Percentiles rank a stretch among this genome's conserved stretches.
phyloP scores from a whole-genome alignment of 2,797 vertebrate genomes.

The Anableps anableps region DNA sequence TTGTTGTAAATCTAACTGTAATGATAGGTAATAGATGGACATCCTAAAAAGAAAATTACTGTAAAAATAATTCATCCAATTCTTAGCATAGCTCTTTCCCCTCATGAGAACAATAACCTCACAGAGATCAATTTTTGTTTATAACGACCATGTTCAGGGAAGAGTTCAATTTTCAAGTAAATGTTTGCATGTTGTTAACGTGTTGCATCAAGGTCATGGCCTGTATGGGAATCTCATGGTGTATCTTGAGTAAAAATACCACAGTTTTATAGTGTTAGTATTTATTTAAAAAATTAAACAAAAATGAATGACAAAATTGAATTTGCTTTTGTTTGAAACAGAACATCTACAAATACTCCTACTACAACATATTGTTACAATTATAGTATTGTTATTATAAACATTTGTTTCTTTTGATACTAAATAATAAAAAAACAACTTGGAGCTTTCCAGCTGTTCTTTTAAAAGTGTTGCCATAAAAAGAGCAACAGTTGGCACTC shows the following conservation, averaged over 20 bases:
- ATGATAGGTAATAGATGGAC: slow-evolving; percentile 62
- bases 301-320: background rate
- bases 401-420: background rate
- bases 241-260: background rate
- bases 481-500: background rate
- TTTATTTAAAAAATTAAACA: background rate
- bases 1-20: slow-evolving; percentile 57
- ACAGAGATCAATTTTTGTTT: slow-evolving; percentile 62
- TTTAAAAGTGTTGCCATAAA: background rate
- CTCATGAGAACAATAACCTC: slow-evolving; percentile 53
- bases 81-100: slow-evolving; percentile 34
- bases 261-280: background rate
- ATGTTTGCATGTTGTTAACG: slow-evolving; percentile 34
- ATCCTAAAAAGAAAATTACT: slow-evolving; percentile 59
- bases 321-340: background rate
- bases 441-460: background rate
- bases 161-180: slow-evolving; percentile 47
- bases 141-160: slow-evolving; percentile 45
- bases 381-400: background rate
- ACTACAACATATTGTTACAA: background rate
- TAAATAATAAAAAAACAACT: too few species aligned
- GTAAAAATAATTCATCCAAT: slow-evolving; percentile 31
- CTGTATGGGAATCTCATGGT: background rate
- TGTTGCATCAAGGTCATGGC: background rate
- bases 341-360: background rate